Evolutionary conservation across 2,888 invertebrate genomes (phyloP).

Genomic region (Ichneumoninae sp.): DNA sequence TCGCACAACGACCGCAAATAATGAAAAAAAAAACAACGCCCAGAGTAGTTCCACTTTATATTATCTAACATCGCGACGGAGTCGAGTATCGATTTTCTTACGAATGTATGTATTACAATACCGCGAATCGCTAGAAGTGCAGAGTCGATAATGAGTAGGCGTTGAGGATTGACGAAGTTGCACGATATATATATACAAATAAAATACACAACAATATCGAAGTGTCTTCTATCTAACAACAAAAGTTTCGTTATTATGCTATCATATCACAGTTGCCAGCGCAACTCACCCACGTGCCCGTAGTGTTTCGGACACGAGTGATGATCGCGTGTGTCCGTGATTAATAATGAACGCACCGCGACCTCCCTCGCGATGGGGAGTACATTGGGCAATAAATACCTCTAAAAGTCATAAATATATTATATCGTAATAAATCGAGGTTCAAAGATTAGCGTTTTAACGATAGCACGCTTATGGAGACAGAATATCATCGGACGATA

Average conservation of each 20-base stretch:
- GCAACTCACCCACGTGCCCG: constrained; percentile 65
- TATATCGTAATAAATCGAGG: constrained; percentile 41
- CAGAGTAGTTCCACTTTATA: constrained; percentile 42
- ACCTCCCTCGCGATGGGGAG: constrained; percentile 54
- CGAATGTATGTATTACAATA: constrained; percentile 1
- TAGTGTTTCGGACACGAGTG: constrained; percentile 50
- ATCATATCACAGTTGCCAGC: constrained; percentile 81
- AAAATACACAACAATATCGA: constrained; percentile 40
- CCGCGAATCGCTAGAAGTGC: constrained; percentile 12
- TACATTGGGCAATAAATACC: constrained; percentile 69
- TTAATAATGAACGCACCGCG: constrained; percentile 38
- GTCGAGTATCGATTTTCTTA: constrained; percentile 29
- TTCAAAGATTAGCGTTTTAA: constrained; percentile 29
- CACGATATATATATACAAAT: constrained; percentile 29
- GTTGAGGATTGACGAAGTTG: constrained; percentile 33
- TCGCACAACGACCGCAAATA: constrained; percentile 18
- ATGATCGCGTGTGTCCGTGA: constrained; percentile 55
- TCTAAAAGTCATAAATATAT: constrained; percentile 62
- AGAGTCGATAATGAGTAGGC: constrained; percentile 11
- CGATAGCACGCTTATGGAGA: constrained; percentile 49
- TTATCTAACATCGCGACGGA: constrained; percentile 43
- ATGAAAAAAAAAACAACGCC: constrained; percentile 24
- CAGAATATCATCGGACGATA: constrained; percentile 28
- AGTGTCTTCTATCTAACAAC: constrained; percentile 46
- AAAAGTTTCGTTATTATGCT: constrained; percentile 75